Conservation (phyloP, 2,113 vertebrate species). For the Alces alces region DNA sequence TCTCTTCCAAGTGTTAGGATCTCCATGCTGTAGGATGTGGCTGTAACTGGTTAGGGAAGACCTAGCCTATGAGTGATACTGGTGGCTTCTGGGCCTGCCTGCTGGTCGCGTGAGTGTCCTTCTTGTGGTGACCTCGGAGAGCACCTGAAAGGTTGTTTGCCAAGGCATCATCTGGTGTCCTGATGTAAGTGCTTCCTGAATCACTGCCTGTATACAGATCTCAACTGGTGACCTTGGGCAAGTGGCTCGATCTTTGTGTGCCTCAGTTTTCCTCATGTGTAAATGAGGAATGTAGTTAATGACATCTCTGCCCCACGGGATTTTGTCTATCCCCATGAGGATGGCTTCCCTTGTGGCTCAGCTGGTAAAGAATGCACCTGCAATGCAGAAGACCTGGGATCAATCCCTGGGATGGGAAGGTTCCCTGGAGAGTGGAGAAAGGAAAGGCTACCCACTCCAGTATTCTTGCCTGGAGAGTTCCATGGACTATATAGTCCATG, state of each 20-base stretch:
- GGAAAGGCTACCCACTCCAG: background rate
- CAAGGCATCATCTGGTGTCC: background rate
- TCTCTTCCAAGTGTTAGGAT: background rate
- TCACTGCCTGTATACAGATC: background rate
- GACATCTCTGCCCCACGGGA: background rate
- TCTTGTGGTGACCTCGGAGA: background rate
- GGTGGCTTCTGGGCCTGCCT: background rate
- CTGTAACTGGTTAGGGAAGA: background rate
- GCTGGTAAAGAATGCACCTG: background rate
- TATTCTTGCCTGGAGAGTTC: background rate
- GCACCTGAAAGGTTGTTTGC: background rate
- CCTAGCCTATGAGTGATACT: background rate
- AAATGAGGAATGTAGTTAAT: background rate
- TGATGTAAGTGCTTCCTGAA: background rate
- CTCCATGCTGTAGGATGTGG: background rate
- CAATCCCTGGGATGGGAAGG: background rate
- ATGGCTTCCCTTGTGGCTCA: background rate
- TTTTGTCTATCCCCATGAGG: background rate
- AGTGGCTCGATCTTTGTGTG: background rate
- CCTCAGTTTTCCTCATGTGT: background rate
- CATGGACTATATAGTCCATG: background rate
- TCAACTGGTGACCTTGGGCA: background rate
- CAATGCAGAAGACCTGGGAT: background rate
- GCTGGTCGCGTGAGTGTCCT: accelerated
- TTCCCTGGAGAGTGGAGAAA: background rate